These are phyloP conservation scores for Vulpes ferrilata DNA, from an alignment of 2,113 vertebrate species.

Conservation along the genomic window DNA sequence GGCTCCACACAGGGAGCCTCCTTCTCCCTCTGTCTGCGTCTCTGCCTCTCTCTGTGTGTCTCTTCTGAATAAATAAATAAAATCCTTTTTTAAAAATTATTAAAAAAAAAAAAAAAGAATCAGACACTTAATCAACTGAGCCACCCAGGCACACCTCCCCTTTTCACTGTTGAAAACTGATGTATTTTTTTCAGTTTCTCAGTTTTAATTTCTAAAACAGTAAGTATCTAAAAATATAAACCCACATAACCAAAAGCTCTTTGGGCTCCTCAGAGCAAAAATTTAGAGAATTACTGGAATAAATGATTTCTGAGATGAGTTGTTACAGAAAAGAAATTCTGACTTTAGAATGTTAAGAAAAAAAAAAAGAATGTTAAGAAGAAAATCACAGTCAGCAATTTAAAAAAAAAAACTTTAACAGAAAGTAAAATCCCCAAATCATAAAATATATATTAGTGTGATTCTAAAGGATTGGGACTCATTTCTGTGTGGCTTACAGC, in stretches of 20 bases:
- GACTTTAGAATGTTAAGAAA: background rate
- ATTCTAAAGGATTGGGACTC: background rate
- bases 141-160: background rate
- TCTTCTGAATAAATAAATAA: too few species aligned
- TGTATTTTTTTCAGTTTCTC: background rate
- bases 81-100: too few species aligned
- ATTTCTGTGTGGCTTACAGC: background rate
- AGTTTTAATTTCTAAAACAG: background rate
- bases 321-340: background rate
- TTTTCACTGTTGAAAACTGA: background rate
- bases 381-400: background rate
- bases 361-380: constrained; percentile 4
- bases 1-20: too few species aligned
- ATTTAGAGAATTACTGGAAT: background rate
- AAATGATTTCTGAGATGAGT: background rate
- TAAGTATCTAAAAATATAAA: background rate
- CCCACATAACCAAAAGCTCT: background rate
- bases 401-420: background rate
- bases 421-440: background rate
- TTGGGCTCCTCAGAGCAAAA: background rate
- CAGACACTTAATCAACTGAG: background rate
- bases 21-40: too few species aligned
- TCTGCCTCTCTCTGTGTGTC: too few species aligned
- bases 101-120: background rate
- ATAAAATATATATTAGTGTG: background rate